Conservation (phyloP, 2,113 vertebrate species). For the Serinus canaria region DNA sequence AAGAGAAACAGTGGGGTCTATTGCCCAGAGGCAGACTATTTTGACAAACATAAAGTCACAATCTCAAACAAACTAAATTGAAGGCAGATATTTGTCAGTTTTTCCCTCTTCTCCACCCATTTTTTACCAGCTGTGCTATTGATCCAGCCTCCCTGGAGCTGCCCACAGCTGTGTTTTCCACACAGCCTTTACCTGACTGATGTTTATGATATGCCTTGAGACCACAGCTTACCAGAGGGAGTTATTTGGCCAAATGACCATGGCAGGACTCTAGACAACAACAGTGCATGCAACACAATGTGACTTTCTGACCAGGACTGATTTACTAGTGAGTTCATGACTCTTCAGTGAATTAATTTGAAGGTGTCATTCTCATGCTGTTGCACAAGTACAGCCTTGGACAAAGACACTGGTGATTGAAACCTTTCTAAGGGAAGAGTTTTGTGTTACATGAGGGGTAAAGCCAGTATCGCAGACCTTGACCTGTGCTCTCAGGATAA, state of each 20-base stretch:
- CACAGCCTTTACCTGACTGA: neutral
- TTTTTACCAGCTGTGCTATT: neutral
- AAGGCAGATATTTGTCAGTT: conserved; percentile 5
- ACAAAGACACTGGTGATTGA: neutral
- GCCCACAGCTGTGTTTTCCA: neutral
- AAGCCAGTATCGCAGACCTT: neutral
- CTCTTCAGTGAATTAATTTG: neutral
- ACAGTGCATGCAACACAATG: neutral
- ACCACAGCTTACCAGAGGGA: neutral
- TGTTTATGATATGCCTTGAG: neutral
- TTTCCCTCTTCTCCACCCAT: neutral
- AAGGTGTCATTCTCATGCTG: neutral
- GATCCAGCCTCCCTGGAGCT: neutral
- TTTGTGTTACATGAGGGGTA: neutral
- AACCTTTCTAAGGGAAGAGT: neutral
- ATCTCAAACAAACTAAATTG: neutral
- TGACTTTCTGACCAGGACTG: neutral
- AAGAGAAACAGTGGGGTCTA: neutral
- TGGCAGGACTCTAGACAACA: neutral
- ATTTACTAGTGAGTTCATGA: neutral
- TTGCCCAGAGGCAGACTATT: neutral
- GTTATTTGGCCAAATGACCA: neutral
- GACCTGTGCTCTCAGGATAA: neutral
- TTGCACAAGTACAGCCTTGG: neutral
- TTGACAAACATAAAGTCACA: neutral